Evolutionary conservation across 2,888 invertebrate genomes (phyloP).

Genomic region (Dryocosmus kuriphilus): DNA sequence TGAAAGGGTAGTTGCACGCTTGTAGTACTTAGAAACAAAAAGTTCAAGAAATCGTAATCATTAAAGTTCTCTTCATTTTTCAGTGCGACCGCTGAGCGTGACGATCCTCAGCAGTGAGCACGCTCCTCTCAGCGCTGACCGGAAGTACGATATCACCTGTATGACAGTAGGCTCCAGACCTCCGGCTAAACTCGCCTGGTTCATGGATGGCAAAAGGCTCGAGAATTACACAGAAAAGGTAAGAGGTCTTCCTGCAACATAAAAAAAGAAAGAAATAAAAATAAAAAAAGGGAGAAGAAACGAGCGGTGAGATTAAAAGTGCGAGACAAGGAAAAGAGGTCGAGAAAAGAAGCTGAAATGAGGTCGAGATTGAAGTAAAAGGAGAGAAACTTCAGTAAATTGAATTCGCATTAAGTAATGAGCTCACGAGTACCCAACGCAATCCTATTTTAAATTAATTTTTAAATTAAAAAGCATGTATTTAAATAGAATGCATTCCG

Average conservation of each 20-base stretch:
- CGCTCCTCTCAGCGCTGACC: slow-evolving; percentile 88
- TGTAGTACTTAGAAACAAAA: slow-evolving; percentile 13
- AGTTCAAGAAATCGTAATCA: slow-evolving; percentile 34
- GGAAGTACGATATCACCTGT: slow-evolving; percentile 90
- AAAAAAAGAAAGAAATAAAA: slow-evolving; percentile 32
- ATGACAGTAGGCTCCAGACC: slow-evolving; percentile 91
- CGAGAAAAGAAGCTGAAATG: slow-evolving; percentile 10
- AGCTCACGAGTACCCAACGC: slow-evolving; percentile 20
- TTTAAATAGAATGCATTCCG: not conserved
- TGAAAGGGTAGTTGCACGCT: slow-evolving; percentile 20
- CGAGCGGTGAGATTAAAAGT: slow-evolving; percentile 33
- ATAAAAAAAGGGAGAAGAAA: not conserved
- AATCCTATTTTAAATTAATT: not conserved
- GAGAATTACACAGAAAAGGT: slow-evolving; percentile 80
- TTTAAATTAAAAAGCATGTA: not conserved
- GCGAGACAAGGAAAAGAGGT: slow-evolving; percentile 22
- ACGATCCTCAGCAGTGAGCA: slow-evolving; percentile 89
- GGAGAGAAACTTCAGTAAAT: slow-evolving; percentile 44
- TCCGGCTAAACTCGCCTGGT: slow-evolving; percentile 92
- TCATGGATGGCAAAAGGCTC: slow-evolving; percentile 86
- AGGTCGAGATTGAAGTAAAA: slow-evolving; percentile 49
- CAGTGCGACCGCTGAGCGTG: slow-evolving; percentile 90
- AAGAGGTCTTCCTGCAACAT: slow-evolving; percentile 55
- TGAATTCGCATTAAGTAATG: slow-evolving; percentile 55
- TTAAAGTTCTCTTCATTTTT: slow-evolving; percentile 31